phyloP scores from a whole-genome alignment of 2,888 invertebrate species.

The Rhingia campestris region DNA sequence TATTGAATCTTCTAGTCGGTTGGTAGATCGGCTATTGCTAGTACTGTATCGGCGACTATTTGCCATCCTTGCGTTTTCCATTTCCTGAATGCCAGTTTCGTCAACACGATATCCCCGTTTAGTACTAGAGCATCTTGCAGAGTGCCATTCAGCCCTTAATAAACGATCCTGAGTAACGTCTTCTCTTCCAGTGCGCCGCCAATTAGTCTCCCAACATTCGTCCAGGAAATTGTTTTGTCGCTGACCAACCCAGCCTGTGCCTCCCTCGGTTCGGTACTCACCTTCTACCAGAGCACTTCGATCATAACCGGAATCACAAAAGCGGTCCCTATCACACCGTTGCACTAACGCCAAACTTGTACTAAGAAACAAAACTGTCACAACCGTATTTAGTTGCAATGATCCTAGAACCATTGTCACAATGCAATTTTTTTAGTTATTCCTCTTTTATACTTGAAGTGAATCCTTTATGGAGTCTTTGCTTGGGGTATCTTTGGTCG shows the following conservation, averaged over 20 bases:
- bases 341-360: conserved; percentile 72
- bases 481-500: not conserved
- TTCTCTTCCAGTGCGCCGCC: conserved; percentile 69
- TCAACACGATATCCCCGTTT: conserved; percentile 23
- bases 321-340: conserved; percentile 48
- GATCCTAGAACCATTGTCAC: conserved; percentile 76
- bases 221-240: conserved; percentile 4
- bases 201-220: conserved; percentile 60
- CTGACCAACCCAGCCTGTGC: not conserved
- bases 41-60: not conserved
- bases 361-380: conserved; percentile 74
- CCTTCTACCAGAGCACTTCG: conserved; percentile 1
- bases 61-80: not conserved
- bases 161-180: conserved; percentile 59
- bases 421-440: not conserved
- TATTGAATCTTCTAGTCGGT: not conserved
- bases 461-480: not conserved
- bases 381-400: conserved; percentile 77
- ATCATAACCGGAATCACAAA: conserved; percentile 64
- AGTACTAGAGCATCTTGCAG: not conserved
- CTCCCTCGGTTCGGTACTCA: not conserved
- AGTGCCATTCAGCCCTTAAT: conserved; percentile 68
- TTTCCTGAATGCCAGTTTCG: conserved; percentile 9
- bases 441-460: not conserved
- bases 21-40: not conserved